These are phyloP conservation scores for Brachymystax lenok DNA, from an alignment of 2,797 vertebrate genomes.

Conservation along the genomic window DNA sequence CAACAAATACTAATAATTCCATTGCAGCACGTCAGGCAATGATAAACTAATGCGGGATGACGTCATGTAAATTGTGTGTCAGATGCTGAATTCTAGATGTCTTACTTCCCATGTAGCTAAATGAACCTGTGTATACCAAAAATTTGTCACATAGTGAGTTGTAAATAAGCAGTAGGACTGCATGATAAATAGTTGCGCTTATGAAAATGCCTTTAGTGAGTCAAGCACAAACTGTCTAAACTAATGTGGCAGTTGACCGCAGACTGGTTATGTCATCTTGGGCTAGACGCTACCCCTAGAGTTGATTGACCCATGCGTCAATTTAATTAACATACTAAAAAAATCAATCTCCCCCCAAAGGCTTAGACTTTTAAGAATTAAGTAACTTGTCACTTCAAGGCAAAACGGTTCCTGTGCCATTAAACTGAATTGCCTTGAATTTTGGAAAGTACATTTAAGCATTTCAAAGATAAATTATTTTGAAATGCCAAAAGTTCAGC, in stretches of 20 bases:
- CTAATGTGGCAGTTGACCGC: neutral
- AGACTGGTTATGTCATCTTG: neutral
- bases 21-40: neutral
- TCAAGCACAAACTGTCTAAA: neutral
- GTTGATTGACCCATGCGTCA: too few relatives aligned
- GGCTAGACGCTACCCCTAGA: neutral
- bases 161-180: too few relatives aligned
- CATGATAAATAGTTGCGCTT: neutral
- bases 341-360: too few relatives aligned
- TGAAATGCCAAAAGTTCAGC: constrained; percentile 12
- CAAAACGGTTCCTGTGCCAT: constrained; percentile 7
- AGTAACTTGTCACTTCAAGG: constrained; percentile 22
- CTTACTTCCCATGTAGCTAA: neutral
- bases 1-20: neutral
- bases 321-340: too few relatives aligned
- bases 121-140: neutral
- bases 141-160: too few relatives aligned
- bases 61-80: too few relatives aligned
- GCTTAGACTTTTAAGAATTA: neutral
- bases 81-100: neutral
- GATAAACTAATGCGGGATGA: neutral
- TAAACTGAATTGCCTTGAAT: constrained; percentile 10
- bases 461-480: neutral
- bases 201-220: neutral
- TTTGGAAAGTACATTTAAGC: neutral